phyloP scores from a whole-genome alignment of 92 coral and sea anemone genomes.

The Epizoanthus rinbou region DNA sequence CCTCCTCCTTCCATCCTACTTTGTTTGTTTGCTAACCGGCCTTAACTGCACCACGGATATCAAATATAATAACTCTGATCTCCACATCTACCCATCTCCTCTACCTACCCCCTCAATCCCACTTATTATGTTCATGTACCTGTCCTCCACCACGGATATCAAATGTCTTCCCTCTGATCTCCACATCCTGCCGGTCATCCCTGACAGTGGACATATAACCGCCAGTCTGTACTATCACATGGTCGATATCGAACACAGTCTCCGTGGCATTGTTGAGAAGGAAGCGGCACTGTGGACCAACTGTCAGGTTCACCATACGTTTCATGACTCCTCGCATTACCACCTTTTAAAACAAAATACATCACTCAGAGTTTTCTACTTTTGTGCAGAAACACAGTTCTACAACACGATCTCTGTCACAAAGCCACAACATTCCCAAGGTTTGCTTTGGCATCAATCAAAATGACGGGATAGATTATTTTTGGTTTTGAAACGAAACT shows the following conservation, averaged over 20 bases:
- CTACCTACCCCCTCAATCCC: background rate
- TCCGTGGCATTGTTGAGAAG: slow-evolving; percentile 49
- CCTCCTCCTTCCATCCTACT: no score
- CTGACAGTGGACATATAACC: slow-evolving; percentile 61
- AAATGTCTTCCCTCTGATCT: slow-evolving; percentile 50
- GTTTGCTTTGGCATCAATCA: no score
- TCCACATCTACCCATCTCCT: slow-evolving; percentile 33
- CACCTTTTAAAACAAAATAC: background rate
- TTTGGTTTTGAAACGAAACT: no score
- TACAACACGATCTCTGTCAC: background rate
- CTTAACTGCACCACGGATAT: slow-evolving; percentile 68
- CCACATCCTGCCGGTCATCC: slow-evolving; percentile 39
- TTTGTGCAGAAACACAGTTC: background rate
- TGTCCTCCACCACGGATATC: slow-evolving; percentile 72
- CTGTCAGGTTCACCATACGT: slow-evolving; percentile 52
- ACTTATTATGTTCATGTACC: slow-evolving; percentile 25
- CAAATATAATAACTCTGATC: slow-evolving; percentile 49
- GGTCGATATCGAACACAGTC: slow-evolving; percentile 33
- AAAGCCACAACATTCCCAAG: background rate
- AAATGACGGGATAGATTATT: no score
- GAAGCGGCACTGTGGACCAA: slow-evolving; percentile 67
- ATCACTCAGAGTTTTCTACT: background rate
- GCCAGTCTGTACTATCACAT: slow-evolving; percentile 60
- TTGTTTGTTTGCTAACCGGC: slow-evolving; percentile 12
- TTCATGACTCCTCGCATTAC: slow-evolving; percentile 65